Evolutionary conservation across 2,888 invertebrate species (phyloP), one percentile per base, ranked within the genome.

Genomic region (Andrena dorsata): DNA sequence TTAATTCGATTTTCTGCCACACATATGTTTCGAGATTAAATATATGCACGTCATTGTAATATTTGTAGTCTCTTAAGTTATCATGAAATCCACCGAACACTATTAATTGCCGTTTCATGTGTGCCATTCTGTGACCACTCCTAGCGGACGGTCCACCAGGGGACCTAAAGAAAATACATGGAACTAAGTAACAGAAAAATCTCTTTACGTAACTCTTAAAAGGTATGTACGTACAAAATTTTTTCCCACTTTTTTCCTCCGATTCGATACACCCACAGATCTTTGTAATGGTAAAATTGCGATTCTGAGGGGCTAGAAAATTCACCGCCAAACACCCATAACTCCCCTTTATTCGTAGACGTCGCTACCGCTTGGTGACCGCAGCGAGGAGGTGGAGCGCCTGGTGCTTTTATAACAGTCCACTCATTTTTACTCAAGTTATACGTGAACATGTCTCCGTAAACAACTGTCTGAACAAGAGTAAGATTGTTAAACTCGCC

Each of bases 21-120:
- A 95, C 95, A 89, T 98, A 96, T 0, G 96, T 96, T 90, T 98
- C 97, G 85, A 97, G 94, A 88, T 97, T 96, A 94, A 99, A 98
- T 47, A 96, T 93, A 93, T 97, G 95, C 0, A 98, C 93, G 93
- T 99, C 99, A 93, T 98, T 98, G 93, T 96, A 98, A 94, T 98
- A 99, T 88, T 97, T 97, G 92, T 97, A 98, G 81, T 97, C 97
- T 75, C 97, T 95, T 1, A 97, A 95, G 93, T 98, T 98, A 94
- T 99, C 98, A 91, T 97, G 96, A 94, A 98, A 99, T 0, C 99
- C 99, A 0, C 98, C 98, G 95, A 98, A 98, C 5, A 98, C 95
- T 82, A 98, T 94, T 1, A 99, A 94, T 89, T 96, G 96, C 86
- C 97, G 97, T 86, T 97, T 98, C 0, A 96, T 93, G 1, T 95